Evolutionary conservation across 2,113 vertebrate genomes (phyloP).

Genomic region (Sporophila hypoxantha): DNA sequence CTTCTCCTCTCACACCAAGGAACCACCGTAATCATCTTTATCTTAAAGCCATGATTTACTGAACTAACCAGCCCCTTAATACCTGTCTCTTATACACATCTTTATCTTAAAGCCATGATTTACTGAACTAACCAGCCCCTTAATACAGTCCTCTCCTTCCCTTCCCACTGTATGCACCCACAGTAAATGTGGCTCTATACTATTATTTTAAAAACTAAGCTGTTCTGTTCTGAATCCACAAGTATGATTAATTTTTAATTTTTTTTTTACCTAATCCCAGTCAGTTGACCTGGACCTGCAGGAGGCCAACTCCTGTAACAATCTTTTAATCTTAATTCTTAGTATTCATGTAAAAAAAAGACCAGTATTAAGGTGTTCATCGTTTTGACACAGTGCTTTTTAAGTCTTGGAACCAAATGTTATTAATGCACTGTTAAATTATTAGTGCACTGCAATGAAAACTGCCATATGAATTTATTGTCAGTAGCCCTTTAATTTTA

Average conservation of each 20-base stretch:
- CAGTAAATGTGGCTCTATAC: neutral
- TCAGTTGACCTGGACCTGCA: constrained; percentile 56
- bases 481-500: constrained; percentile 10
- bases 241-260: neutral
- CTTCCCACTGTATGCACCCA: neutral
- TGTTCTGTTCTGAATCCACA: neutral
- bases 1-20: constrained; percentile 50
- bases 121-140: constrained; percentile 65
- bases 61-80: constrained; percentile 64
- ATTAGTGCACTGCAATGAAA: neutral
- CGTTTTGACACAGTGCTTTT: neutral
- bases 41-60: constrained; percentile 69
- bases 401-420: neutral
- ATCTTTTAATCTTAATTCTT: constrained; percentile 50
- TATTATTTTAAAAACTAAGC: neutral
- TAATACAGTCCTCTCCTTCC: constrained; percentile 7
- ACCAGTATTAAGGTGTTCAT: neutral
- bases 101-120: constrained; percentile 67
- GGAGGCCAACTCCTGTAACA: constrained; percentile 15
- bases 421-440: neutral
- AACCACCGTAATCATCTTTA: constrained; percentile 48
- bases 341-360: neutral
- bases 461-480: neutral
- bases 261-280: neutral
- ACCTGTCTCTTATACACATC: no score